Conservation (phyloP, 2,113 vertebrate species). For the Tylochromis polylepis region DNA sequence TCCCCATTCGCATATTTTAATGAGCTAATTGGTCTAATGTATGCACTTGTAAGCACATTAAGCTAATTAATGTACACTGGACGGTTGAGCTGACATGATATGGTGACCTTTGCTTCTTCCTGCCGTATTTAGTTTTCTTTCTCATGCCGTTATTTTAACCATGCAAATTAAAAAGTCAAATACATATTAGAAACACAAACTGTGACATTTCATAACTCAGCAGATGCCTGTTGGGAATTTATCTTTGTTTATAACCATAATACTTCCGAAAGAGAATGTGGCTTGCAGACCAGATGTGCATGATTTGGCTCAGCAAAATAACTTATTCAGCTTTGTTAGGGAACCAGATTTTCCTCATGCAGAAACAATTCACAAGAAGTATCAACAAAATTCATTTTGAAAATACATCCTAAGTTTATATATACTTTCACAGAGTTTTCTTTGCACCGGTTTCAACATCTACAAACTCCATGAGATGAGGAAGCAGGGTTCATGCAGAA, state of each 20-base stretch:
- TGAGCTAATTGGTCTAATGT: conserved; percentile 29
- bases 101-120: not conserved
- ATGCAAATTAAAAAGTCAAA: not conserved
- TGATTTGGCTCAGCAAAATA: not conserved
- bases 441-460: not conserved
- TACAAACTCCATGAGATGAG: not conserved
- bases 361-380: not conserved
- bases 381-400: not conserved
- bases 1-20: conserved; percentile 24
- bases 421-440: not conserved
- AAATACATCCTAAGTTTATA: not conserved
- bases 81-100: not conserved
- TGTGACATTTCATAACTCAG: not conserved
- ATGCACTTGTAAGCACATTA: conserved; percentile 34
- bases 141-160: not conserved
- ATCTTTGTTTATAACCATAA: not conserved
- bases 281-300: not conserved
- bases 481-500: not conserved
- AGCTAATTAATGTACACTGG: conserved; percentile 3
- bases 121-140: not conserved
- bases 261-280: not conserved
- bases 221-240: not conserved
- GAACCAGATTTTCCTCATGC: not conserved
- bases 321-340: not conserved
- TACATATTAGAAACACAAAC: not conserved